Evolutionary conservation across 2,888 invertebrate species (phyloP).

Genomic region (Sturmia bella): DNA sequence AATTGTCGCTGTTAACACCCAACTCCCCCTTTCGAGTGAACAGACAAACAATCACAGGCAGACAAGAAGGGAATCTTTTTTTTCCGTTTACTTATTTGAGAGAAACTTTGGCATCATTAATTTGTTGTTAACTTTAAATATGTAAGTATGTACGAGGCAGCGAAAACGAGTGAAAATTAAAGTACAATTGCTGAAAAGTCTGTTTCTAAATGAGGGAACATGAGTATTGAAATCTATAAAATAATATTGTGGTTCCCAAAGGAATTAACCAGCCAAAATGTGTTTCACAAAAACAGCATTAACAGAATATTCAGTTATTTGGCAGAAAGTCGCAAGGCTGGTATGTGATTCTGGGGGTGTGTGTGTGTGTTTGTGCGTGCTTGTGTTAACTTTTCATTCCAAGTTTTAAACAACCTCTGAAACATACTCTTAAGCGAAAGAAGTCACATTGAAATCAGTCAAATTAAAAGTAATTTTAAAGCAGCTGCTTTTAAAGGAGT

Average conservation of each 20-base stretch:
- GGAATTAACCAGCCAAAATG: constrained; percentile 63
- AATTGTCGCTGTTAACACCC: constrained; percentile 69
- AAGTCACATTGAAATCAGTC: constrained; percentile 58
- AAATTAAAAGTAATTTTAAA: constrained; percentile 45
- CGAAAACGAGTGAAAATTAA: constrained; percentile 45
- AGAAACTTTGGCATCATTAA: constrained; percentile 63
- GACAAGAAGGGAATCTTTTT: constrained; percentile 33
- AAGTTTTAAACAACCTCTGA: not conserved
- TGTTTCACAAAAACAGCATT: constrained; percentile 49
- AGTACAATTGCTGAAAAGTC: constrained; percentile 57
- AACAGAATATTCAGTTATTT: constrained; percentile 19
- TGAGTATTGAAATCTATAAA: constrained; percentile 55
- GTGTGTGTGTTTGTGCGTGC: not conserved
- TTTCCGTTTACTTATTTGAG: constrained; percentile 33
- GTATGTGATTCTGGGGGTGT: not conserved
- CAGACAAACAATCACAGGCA: not conserved
- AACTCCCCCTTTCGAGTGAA: constrained; percentile 32
- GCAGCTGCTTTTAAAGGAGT: constrained; percentile 51
- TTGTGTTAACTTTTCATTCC: not conserved
- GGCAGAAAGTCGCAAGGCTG: not conserved
- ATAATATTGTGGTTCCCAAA: constrained; percentile 69
- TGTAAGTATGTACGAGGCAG: not conserved
- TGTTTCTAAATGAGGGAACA: constrained; percentile 6
- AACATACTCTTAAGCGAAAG: constrained; percentile 49
- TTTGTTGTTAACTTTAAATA: constrained; percentile 61